phyloP scores from a whole-genome alignment of 1,140 invertebrate genomes.

The Elysia chlorotica region DNA sequence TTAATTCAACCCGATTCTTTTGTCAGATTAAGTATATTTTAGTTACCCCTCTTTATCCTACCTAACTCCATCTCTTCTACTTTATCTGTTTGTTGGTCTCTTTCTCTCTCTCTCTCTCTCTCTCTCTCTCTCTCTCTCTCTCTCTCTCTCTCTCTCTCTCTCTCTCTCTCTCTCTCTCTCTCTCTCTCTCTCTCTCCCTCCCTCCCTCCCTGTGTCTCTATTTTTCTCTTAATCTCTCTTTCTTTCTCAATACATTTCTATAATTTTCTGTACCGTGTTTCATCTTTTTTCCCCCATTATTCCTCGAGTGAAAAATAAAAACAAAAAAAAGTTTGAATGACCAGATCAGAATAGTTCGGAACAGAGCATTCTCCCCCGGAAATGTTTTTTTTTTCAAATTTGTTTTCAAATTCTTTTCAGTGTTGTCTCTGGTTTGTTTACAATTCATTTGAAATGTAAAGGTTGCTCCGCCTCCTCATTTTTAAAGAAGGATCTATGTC shows the following conservation, averaged over 20 bases:
- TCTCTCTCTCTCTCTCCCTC: background rate
- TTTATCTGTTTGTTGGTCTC: background rate
- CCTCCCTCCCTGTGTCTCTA: background rate
- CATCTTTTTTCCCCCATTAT: background rate
- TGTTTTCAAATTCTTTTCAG: no score
- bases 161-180: slow-evolving; percentile 9
- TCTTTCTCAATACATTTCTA: background rate
- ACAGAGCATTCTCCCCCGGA: background rate
- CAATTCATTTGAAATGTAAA: no score
- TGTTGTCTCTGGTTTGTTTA: no score
- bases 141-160: background rate
- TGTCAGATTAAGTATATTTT: background rate
- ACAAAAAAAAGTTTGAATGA: no score
- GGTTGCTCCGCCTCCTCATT: no score
- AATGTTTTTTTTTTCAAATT: background rate
- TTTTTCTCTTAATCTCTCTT: background rate
- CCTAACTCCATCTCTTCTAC: background rate
- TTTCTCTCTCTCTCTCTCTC: background rate
- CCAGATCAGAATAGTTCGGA: no score
- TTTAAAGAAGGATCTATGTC: no score
- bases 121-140: background rate
- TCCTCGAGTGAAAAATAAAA: no score
- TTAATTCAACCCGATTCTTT: no score
- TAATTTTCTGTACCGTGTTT: background rate
- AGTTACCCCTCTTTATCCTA: background rate